A percentile compares a stretch with the other conserved stretches of the same genome.
Evolutionary conservation across 2,113 vertebrate genomes (phyloP).

Genomic region (Amazona guildingii): DNA sequence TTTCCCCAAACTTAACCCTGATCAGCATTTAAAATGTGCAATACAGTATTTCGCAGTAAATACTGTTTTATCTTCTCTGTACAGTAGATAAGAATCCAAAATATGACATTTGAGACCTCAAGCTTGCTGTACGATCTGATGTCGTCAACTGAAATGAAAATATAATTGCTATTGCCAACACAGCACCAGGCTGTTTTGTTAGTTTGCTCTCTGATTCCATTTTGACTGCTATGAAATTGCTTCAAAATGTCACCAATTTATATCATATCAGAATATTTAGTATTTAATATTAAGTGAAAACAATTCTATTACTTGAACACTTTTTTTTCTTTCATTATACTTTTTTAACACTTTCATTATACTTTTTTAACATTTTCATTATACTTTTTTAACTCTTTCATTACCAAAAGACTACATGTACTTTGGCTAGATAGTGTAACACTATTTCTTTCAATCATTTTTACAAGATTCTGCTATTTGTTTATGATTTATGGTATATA

Average conservation of each 20-base stretch:
- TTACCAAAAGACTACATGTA: background rate
- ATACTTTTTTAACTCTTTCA: background rate
- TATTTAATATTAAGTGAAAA: background rate
- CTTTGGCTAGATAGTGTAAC: background rate
- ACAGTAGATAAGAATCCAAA: background rate
- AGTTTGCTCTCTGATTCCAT: background rate
- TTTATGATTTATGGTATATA: background rate
- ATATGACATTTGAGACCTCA: background rate
- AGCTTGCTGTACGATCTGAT: background rate
- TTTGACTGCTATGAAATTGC: background rate
- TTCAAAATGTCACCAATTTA: conserved; percentile 1
- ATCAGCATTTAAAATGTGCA: background rate
- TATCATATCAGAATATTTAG: background rate
- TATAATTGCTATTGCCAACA: background rate
- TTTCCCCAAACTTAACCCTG: background rate
- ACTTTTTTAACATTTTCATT: background rate
- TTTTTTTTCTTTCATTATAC: background rate
- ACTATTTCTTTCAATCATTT: background rate
- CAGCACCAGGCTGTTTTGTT: background rate
- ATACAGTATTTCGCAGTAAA: background rate
- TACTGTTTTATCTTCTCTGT: background rate
- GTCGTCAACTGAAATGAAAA: background rate
- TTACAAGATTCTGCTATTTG: background rate
- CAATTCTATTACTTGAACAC: background rate
- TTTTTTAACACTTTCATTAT: background rate